phyloP scores from a whole-genome alignment of 2,113 vertebrate genomes.

The Coreoperca whiteheadi region DNA sequence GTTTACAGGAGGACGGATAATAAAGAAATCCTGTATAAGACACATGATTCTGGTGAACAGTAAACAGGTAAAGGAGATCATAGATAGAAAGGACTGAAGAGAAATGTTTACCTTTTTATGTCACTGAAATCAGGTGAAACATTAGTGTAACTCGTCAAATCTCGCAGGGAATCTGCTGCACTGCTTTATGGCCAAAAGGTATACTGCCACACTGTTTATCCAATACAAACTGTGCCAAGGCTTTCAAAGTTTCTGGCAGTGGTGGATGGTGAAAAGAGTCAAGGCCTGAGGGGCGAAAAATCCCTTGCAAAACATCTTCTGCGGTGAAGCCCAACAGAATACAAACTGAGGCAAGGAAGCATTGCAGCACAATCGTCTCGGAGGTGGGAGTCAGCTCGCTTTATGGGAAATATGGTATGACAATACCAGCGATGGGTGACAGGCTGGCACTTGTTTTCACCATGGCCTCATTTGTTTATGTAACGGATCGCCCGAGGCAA shows the following conservation, averaged over 20 bases:
- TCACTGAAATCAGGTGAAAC: background rate
- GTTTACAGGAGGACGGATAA: slow-evolving; percentile 4
- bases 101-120: background rate
- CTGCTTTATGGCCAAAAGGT: background rate
- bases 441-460: background rate
- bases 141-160: slow-evolving; percentile 1
- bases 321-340: background rate
- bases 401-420: background rate
- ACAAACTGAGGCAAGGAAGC: background rate
- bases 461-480: background rate
- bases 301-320: background rate
- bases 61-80: background rate
- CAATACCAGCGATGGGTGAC: background rate
- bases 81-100: background rate
- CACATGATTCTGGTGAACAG: background rate
- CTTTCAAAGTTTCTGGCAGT: background rate
- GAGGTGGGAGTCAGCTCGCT: background rate
- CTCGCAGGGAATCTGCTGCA: background rate
- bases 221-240: background rate
- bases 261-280: background rate
- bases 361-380: background rate
- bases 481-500: background rate
- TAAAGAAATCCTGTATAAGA: background rate
- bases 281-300: background rate
- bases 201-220: background rate